phyloP scores from a whole-genome alignment of 2,797 vertebrate species.

The Delichon dasypus region DNA sequence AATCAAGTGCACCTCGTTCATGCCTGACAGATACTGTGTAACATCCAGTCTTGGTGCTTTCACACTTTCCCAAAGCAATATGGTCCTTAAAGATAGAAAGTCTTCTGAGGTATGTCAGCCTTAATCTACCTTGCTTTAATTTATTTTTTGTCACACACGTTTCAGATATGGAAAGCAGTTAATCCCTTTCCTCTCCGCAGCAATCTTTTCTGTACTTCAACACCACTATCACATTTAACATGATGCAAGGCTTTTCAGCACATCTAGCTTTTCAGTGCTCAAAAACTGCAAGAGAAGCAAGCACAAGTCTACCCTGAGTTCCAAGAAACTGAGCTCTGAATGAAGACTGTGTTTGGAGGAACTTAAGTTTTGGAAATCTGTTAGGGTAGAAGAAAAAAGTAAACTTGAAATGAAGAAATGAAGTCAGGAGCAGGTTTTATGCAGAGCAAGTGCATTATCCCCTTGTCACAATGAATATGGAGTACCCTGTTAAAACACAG shows the following conservation, averaged over 20 bases:
- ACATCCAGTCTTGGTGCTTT: neutral
- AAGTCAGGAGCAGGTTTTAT: neutral
- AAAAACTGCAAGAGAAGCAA: neutral
- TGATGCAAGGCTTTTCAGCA: neutral
- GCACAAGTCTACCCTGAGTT: neutral
- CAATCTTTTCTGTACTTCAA: neutral
- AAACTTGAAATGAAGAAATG: neutral
- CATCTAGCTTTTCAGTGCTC: neutral
- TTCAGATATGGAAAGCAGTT: conserved; percentile 21
- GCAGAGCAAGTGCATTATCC: neutral
- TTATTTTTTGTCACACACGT: neutral
- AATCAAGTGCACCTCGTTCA: conserved; percentile 6
- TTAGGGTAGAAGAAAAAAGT: neutral
- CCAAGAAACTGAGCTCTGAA: neutral
- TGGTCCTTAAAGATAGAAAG: neutral
- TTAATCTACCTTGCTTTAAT: conserved; percentile 10
- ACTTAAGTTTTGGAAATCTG: neutral
- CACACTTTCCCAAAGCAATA: conserved; percentile 11
- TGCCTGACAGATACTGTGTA: neutral
- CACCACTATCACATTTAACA: neutral
- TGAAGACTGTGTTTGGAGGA: neutral
- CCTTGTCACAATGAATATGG: conserved; percentile 10
- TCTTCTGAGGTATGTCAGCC: neutral
- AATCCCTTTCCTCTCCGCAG: neutral
- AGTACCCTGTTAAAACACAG: neutral